Conservation (phyloP, 2,113 vertebrate genomes). For the Corythoichthys intestinalis region DNA sequence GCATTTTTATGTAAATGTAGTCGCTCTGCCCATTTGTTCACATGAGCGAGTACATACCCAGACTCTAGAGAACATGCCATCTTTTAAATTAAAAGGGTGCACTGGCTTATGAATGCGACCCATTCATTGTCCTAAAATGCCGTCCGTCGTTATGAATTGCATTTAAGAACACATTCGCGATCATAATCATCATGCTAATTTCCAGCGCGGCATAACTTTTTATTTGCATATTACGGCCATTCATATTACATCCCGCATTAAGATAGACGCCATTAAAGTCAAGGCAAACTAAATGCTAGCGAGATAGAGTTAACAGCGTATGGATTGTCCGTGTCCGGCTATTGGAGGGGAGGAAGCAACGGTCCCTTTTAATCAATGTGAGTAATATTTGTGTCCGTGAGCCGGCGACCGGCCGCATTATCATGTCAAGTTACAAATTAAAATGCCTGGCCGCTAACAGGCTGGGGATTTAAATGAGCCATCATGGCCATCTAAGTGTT, state of each 20-base stretch:
- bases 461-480: slow-evolving; percentile 67
- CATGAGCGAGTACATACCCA: neutral
- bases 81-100: slow-evolving; percentile 6
- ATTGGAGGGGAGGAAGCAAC: slow-evolving; percentile 39
- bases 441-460: slow-evolving; percentile 71
- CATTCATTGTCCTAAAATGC: neutral
- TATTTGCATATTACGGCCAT: slow-evolving; percentile 36
- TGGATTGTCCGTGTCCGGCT: slow-evolving; percentile 52
- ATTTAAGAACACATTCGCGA: slow-evolving; percentile 9
- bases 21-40: neutral
- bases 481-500: slow-evolving; percentile 75
- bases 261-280: slow-evolving; percentile 38
- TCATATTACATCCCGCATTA: slow-evolving; percentile 25
- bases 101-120: neutral
- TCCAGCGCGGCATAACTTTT: slow-evolving; percentile 17
- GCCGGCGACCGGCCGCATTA: slow-evolving; percentile 65
- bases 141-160: slow-evolving; percentile 5
- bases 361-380: slow-evolving; percentile 72
- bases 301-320: slow-evolving; percentile 51
- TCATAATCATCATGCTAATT: slow-evolving; percentile 21
- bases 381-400: slow-evolving; percentile 67
- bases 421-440: slow-evolving; percentile 78
- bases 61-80: neutral
- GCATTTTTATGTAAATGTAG: slow-evolving; percentile 5
- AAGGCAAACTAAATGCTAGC: slow-evolving; percentile 47